Evolutionary conservation across 1,140 invertebrate genomes (phyloP).

Genomic region (Ceratina australensis): DNA sequence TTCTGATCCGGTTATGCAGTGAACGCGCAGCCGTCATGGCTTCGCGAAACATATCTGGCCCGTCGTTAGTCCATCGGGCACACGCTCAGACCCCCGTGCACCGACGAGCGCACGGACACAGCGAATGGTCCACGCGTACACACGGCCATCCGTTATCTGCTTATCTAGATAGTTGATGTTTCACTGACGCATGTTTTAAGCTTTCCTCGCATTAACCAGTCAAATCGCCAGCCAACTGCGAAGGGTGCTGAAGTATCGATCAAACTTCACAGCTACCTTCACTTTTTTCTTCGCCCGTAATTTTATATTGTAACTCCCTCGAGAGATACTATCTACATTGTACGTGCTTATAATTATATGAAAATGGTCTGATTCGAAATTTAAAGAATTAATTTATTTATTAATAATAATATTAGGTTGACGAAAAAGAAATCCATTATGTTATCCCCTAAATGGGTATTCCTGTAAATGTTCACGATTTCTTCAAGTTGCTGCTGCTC

Average conservation of each 20-base stretch:
- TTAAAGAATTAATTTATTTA: no score
- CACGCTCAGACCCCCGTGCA: not conserved
- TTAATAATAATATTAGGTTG: no score
- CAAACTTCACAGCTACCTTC: constrained; percentile 51
- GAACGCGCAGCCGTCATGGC: constrained; percentile 67
- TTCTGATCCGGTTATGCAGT: constrained; percentile 78
- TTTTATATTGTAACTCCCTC: not conserved
- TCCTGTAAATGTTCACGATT: no score
- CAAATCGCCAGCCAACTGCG: constrained; percentile 47
- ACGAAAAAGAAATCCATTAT: no score
- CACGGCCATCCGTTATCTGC: constrained; percentile 51
- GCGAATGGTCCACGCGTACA: not conserved
- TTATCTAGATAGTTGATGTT: constrained; percentile 61
- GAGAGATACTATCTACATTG: no score
- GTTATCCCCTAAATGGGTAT: no score
- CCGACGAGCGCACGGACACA: not conserved
- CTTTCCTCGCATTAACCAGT: constrained; percentile 58
- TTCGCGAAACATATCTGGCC: constrained; percentile 64
- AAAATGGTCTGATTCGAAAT: no score
- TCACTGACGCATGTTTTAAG: constrained; percentile 62
- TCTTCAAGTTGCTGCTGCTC: no score
- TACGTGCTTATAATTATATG: no score
- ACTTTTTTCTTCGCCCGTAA: constrained; percentile 1
- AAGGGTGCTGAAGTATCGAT: constrained; percentile 47
- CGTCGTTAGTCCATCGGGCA: constrained; percentile 19